Evolutionary conservation across 2,113 vertebrate genomes (phyloP).

Genomic region (Baryphthengus martii): DNA sequence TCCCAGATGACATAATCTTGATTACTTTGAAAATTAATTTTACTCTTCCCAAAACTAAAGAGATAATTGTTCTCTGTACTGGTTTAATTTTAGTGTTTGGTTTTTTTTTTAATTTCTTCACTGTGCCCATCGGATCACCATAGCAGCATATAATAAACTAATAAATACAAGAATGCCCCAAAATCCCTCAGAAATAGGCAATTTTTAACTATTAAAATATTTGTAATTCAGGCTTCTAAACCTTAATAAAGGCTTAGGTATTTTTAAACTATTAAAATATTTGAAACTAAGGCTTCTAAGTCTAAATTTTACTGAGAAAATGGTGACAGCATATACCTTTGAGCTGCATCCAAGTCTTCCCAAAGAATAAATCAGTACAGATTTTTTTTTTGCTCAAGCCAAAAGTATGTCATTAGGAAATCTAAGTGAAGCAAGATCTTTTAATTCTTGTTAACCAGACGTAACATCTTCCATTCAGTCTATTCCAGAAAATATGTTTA

Average conservation of each 20-base stretch:
- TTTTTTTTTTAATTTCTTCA: background rate
- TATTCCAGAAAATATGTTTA: background rate
- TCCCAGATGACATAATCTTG: background rate
- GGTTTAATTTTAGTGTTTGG: background rate
- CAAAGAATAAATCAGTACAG: background rate
- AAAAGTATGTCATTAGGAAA: background rate
- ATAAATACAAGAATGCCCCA: background rate
- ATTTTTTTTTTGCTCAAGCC: background rate
- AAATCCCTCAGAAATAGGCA: background rate
- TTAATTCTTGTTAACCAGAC: background rate
- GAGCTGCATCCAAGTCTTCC: background rate
- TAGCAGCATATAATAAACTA: background rate
- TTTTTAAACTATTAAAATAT: background rate
- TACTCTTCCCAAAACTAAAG: background rate
- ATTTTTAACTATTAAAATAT: background rate
- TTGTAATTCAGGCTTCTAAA: background rate
- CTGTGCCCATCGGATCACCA: background rate
- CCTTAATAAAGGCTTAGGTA: background rate
- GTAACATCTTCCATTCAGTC: background rate
- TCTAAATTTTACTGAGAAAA: background rate
- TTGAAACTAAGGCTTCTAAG: background rate
- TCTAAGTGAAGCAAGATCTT: background rate
- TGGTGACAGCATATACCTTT: background rate
- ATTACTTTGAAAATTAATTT: conserved; percentile 14
- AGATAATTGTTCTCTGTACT: background rate